Percentiles rank a stretch among this genome's conserved stretches.
phyloP scores from a whole-genome alignment of 1,140 invertebrate genomes.

The Drosophila burlai region DNA sequence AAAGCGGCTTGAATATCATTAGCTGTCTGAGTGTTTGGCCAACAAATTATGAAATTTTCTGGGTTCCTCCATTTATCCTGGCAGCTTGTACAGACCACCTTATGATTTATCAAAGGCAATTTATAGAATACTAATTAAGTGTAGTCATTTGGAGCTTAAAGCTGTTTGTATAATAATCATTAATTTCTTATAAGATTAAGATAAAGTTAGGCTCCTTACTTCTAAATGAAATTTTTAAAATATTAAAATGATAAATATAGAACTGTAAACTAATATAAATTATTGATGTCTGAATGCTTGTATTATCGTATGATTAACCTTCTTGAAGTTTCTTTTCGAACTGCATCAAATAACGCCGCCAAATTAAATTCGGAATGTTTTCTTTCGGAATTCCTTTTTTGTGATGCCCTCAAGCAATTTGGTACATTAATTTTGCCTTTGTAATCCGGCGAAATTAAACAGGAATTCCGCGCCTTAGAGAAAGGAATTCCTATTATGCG shows the following conservation, averaged over 20 bases:
- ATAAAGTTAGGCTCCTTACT: background rate
- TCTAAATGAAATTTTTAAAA: too few relatives aligned
- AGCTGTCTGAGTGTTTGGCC: constrained; percentile 23
- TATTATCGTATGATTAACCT: background rate
- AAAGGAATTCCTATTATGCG: constrained; percentile 31
- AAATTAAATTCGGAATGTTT: constrained; percentile 25
- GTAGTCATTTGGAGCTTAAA: background rate
- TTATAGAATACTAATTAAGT: background rate
- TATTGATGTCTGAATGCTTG: background rate
- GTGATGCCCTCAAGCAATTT: constrained; percentile 13
- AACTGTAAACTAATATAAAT: too few relatives aligned
- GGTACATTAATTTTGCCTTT: constrained; percentile 12
- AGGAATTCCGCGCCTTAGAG: constrained; percentile 7
- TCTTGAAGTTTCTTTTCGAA: background rate
- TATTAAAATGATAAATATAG: too few relatives aligned
- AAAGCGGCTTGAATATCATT: constrained; percentile 37
- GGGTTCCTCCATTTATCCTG: background rate
- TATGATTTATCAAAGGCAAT: background rate
- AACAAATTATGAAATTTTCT: constrained; percentile 30
- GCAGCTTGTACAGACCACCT: background rate
- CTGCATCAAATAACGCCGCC: background rate
- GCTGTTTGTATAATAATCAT: too few relatives aligned
- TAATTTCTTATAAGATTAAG: background rate
- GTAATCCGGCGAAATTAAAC: constrained; percentile 23
- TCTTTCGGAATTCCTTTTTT: constrained; percentile 3